Conservation (phyloP, 23 tunicate species). For the Oikopleura vanhoeffeni region DNA sequence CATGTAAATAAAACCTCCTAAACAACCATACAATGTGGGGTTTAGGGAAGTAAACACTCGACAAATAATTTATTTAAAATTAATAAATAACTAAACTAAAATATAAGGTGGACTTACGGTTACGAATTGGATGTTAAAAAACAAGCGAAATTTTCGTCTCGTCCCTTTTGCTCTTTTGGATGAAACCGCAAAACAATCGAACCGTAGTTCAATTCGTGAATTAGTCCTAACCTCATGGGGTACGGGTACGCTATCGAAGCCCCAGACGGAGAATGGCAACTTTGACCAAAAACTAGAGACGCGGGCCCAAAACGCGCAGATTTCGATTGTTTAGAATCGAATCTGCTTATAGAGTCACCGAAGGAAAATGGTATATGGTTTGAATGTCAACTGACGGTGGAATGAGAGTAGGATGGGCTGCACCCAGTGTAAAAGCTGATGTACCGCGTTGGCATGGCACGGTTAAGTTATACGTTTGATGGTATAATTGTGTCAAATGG, state of each 20-base stretch:
- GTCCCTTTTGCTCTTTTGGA: slow-evolving; percentile 72
- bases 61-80: too few species aligned
- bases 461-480: neutral
- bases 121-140: slow-evolving; percentile 56
- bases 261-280: slow-evolving; percentile 52
- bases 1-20: too few species aligned
- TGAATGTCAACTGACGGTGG: slow-evolving; percentile 47
- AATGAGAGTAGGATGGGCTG: slow-evolving; percentile 78
- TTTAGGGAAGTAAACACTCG: slow-evolving; percentile 70
- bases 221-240: slow-evolving; percentile 71
- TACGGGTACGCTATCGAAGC: slow-evolving; percentile 90
- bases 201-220: slow-evolving; percentile 85
- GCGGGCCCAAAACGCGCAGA: neutral
- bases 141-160: slow-evolving; percentile 72
- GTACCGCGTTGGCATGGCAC: neutral
- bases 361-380: slow-evolving; percentile 93
- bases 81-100: too few species aligned
- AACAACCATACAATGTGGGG: slow-evolving; percentile 82
- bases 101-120: slow-evolving; percentile 92
- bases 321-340: slow-evolving; percentile 63
- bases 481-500: slow-evolving; percentile 47
- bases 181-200: slow-evolving; percentile 60
- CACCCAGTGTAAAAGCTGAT: slow-evolving; percentile 25
- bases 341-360: slow-evolving; percentile 32
- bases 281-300: slow-evolving; percentile 11